Percentiles rank a stretch among this genome's conserved stretches.
Conservation (phyloP, 2,797 vertebrate species). For the Pterois miles region DNA sequence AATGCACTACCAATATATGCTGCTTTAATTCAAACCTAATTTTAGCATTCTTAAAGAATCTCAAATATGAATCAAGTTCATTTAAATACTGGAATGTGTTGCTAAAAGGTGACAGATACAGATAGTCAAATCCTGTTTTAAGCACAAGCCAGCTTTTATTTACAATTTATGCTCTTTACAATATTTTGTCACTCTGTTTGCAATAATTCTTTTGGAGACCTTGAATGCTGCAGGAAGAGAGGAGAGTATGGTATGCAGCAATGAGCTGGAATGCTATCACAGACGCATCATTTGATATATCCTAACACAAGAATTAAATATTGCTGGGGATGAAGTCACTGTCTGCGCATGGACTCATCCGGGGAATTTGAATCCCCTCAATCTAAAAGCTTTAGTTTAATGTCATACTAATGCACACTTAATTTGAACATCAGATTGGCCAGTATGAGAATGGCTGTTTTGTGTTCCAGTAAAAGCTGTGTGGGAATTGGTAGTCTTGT, state of each 20-base stretch:
- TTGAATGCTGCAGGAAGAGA: not conserved
- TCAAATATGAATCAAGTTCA: not conserved
- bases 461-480: conserved; percentile 17
- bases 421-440: conserved; percentile 32
- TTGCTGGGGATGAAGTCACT: conserved; percentile 12
- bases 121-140: not conserved
- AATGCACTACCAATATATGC: not conserved
- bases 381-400: conserved; percentile 54
- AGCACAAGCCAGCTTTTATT: not conserved
- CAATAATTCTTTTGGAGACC: conserved; percentile 3
- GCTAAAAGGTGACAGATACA: not conserved
- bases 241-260: not conserved
- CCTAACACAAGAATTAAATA: conserved; percentile 33
- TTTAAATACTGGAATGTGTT: not conserved
- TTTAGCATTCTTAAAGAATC: not conserved
- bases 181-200: not conserved
- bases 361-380: conserved; percentile 58
- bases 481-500: conserved; percentile 15
- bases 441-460: conserved; percentile 12
- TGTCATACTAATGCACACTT: conserved; percentile 40
- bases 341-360: conserved; percentile 31
- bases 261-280: not conserved
- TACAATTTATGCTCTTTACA: too few relatives aligned
- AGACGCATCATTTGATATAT: conserved; percentile 15
- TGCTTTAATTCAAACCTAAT: not conserved